A percentile compares a stretch with the other conserved stretches of the same genome.
phyloP scores from a whole-genome alignment of 2,888 invertebrate genomes.

The Nesidiocoris tenuis region DNA sequence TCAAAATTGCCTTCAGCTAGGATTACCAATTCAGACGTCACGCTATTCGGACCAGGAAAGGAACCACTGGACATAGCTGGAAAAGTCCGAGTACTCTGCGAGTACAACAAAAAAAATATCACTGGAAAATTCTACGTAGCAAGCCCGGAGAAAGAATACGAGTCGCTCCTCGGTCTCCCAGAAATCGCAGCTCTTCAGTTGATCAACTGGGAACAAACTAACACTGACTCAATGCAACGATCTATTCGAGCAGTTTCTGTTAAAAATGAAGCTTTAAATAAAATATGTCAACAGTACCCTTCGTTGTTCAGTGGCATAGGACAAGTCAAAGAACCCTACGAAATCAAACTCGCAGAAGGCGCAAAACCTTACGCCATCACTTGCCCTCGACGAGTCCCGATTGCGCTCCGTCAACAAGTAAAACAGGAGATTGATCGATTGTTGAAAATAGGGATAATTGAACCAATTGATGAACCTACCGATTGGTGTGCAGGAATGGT shows the following conservation, averaged over 20 bases:
- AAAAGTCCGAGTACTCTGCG: neutral
- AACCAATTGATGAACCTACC: constrained; percentile 9
- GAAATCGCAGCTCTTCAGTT: neutral
- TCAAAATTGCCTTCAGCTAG: neutral
- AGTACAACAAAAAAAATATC: neutral
- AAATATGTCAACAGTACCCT: constrained; percentile 5
- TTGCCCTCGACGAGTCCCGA: constrained; percentile 11
- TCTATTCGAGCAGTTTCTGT: neutral
- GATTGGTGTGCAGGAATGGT: constrained; percentile 31
- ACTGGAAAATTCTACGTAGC: constrained; percentile 1
- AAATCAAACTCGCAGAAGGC: constrained; percentile 6
- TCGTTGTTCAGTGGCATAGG: constrained; percentile 15
- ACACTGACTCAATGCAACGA: too few relatives aligned
- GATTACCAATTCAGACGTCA: neutral
- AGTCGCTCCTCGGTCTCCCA: constrained; percentile 17
- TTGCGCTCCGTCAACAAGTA: neutral
- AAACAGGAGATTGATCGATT: constrained; percentile 11
- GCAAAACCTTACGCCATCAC: constrained; percentile 6
- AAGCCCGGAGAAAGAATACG: neutral
- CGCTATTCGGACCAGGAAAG: constrained; percentile 15
- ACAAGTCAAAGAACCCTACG: constrained; percentile 4
- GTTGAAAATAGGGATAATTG: neutral
- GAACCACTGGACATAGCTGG: constrained; percentile 7
- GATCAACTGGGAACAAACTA: neutral
- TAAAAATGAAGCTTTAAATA: neutral